Percentiles rank a stretch among this genome's conserved stretches.
These are phyloP conservation scores for Nicator chloris DNA, from an alignment of 2,113 vertebrate species.

Conservation along the genomic window DNA sequence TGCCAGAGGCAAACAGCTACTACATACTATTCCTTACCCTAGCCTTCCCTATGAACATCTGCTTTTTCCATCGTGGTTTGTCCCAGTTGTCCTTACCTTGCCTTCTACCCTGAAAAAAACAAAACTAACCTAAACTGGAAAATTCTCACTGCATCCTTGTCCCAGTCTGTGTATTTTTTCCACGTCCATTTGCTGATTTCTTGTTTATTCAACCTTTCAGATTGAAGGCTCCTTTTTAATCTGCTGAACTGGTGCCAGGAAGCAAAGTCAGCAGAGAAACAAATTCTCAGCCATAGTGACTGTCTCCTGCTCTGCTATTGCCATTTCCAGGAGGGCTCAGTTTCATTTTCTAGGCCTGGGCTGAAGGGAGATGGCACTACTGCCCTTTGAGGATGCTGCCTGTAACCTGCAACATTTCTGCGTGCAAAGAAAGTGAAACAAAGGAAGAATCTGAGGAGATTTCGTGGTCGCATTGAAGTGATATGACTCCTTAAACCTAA, in stretches of 20 bases:
- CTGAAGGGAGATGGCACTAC: accelerated
- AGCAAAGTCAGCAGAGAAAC: neutral
- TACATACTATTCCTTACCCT: neutral
- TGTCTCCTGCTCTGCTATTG: neutral
- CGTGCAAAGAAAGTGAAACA: neutral
- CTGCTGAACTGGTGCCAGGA: neutral
- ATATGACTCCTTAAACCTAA: neutral
- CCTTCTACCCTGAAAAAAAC: neutral
- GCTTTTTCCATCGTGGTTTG: neutral
- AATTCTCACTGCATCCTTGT: neutral
- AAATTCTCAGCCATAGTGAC: neutral
- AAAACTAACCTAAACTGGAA: neutral
- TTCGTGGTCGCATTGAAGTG: neutral
- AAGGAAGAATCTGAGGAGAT: neutral
- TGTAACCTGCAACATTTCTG: neutral
- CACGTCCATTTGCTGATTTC: neutral
- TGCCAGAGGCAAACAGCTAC: neutral
- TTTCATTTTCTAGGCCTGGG: neutral
- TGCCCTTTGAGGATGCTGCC: neutral
- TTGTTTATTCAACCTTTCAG: neutral
- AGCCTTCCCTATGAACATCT: neutral
- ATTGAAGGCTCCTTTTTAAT: neutral
- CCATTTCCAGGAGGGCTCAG: neutral
- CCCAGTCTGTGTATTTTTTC: neutral
- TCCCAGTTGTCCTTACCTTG: neutral